Evolutionary conservation across 2,797 vertebrate species (phyloP), one percentile per base, ranked within the genome.

Genomic region (Hypotaenidia okinawae): DNA sequence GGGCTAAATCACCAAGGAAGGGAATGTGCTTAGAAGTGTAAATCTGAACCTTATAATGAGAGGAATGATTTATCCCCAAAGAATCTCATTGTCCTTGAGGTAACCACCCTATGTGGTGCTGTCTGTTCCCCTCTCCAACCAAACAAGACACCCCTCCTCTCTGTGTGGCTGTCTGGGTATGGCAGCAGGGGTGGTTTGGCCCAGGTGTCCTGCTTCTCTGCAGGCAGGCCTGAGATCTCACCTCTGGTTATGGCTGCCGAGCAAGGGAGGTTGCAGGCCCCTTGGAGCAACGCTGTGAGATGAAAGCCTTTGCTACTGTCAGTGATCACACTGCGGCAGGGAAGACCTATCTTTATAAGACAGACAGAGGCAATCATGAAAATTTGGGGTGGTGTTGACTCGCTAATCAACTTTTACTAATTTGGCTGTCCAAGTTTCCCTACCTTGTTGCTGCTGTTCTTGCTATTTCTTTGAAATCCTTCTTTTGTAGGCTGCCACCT

Each of bases 401-500:
- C 15, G 3, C 16, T 61, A 45, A 59, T 73, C 16, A n/a, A 15
- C 27, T 81, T 57, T 67, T 70, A 45, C 21, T 30, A 6, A 41
- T 21, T 22, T n/a, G 22, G 13, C 69, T 93, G 54, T 86, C 61
- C 54, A 41, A 41, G 17, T 58, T 96, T 78, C 43, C 33, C 23
- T 87, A 4, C 47, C 10, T 89, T 77, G 47, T 80, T 79, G 58
- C 76, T 47, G 9, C 54, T 94, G 25, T 87, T 64, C 37, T 54
- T 89, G 39, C 27, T 72, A 1, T 92, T 92, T 87, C 47, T 81
- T 77, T 55, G 9, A 64, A 96, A 37, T 93, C 93, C 74, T 37
- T 95, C 67, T 97, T 88, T 94, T 87, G 5, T 68, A 98, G 98
- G 97, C 64, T 97, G 24, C 95, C 95, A 52, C 61, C 93, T 82